A percentile compares a stretch with the other conserved stretches of the same genome.
Evolutionary conservation across 2,888 invertebrate species (phyloP).

Genomic region (Luperina nickerlii): DNA sequence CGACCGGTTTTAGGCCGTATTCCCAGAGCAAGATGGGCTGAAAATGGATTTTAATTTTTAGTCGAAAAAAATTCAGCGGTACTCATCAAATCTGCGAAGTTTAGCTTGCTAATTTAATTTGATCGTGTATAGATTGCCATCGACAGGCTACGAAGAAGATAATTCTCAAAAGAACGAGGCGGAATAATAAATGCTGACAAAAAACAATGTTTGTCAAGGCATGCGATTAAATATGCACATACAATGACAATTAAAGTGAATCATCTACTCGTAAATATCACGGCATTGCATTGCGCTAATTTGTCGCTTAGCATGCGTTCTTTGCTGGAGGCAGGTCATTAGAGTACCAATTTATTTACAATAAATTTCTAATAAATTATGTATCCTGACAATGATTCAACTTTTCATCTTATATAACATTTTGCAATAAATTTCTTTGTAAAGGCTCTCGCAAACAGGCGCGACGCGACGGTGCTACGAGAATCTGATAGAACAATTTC

Average conservation of each 20-base stretch:
- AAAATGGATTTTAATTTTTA: neutral
- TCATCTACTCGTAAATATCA: neutral
- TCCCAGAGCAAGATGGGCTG: constrained; percentile 3
- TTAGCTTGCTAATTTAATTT: neutral
- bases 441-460: neutral
- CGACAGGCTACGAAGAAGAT: neutral
- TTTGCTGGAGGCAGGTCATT: constrained; percentile 8
- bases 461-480: neutral
- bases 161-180: neutral
- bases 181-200: neutral
- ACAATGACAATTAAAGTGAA: neutral
- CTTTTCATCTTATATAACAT: constrained; percentile 12
- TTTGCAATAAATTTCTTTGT: constrained; percentile 29
- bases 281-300: neutral
- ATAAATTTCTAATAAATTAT: constrained; percentile 58
- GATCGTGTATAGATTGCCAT: neutral
- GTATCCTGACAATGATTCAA: constrained; percentile 47
- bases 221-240: neutral
- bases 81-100: neutral
- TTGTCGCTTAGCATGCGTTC: neutral
- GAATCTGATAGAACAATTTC: neutral
- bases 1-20: constrained; percentile 24
- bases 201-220: neutral
- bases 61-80: neutral
- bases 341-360: constrained; percentile 33